Conservation (phyloP, 2,888 invertebrate genomes). For the Drosophila ochracea region DNA sequence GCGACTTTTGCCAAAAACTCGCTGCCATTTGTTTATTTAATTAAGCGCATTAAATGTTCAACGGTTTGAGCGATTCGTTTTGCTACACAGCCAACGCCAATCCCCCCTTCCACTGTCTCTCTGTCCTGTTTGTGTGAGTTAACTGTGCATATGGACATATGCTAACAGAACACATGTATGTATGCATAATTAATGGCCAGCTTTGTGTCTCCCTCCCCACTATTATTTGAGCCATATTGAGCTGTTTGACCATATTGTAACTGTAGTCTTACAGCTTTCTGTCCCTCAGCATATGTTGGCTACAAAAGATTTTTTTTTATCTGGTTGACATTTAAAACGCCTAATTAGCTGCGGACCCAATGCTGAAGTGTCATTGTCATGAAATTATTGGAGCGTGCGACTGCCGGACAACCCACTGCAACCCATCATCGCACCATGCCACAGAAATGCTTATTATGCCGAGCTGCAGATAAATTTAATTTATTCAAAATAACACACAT, state of each 20-base stretch:
- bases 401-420: conserved; percentile 17
- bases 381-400: conserved; percentile 68
- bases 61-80: conserved; percentile 23
- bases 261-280: conserved; percentile 19
- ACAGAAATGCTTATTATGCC: conserved; percentile 57
- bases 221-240: conserved; percentile 50
- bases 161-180: conserved; percentile 44
- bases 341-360: conserved; percentile 66
- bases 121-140: conserved; percentile 4
- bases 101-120: not conserved
- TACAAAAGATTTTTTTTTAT: conserved; percentile 35
- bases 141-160: conserved; percentile 52
- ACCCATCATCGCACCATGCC: conserved; percentile 13
- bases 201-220: conserved; percentile 31
- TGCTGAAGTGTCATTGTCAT: conserved; percentile 52
- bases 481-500: conserved; percentile 73
- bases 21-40: conserved; percentile 77
- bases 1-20: conserved; percentile 48
- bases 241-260: conserved; percentile 54
- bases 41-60: conserved; percentile 76
- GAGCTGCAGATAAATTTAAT: conserved; percentile 68
- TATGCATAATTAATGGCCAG: conserved; percentile 73
- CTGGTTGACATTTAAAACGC: conserved; percentile 73
- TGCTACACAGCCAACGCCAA: conserved; percentile 14
- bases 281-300: conserved; percentile 52